Percentiles rank a stretch among this genome's conserved stretches.
Conservation (phyloP, 2,797 vertebrate species). For the Gobionotothen gibberifrons region DNA sequence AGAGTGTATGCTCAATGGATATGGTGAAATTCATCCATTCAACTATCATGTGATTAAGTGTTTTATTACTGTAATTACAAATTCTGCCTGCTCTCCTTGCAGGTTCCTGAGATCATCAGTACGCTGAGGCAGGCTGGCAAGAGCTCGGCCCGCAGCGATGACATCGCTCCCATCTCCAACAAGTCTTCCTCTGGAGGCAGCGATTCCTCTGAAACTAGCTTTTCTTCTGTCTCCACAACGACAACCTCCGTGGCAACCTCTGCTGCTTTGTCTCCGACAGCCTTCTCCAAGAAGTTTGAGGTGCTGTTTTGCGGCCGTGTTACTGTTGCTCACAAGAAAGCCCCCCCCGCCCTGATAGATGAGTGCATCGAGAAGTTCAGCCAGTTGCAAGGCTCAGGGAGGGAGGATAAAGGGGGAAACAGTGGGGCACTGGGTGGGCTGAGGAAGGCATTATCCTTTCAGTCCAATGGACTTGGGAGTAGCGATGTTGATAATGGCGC, state of each 20-base stretch:
- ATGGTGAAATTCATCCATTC: not conserved
- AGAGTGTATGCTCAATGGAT: not conserved
- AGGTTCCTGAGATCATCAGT: slow-evolving; percentile 99
- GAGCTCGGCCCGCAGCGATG: slow-evolving; percentile 91
- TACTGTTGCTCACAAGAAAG: slow-evolving; percentile 94
- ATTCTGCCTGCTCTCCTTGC: slow-evolving; percentile 18
- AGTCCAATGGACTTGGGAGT: slow-evolving; percentile 69
- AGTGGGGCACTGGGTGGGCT: slow-evolving; percentile 64
- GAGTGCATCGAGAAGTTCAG: slow-evolving; percentile 98
- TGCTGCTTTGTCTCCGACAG: slow-evolving; percentile 82
- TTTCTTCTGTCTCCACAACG: slow-evolving; percentile 74
- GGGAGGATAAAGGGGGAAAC: slow-evolving; percentile 42
- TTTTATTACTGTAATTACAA: not conserved
- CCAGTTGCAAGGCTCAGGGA: slow-evolving; percentile 72
- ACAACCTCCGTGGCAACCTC: slow-evolving; percentile 77
- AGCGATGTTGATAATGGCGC: slow-evolving; percentile 51
- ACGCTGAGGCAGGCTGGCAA: slow-evolving; percentile 95
- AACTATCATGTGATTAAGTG: not conserved
- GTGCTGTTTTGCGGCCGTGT: slow-evolving; percentile 95
- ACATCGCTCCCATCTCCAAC: slow-evolving; percentile 78
- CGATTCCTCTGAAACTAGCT: slow-evolving; percentile 54
- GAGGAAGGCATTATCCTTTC: slow-evolving; percentile 83
- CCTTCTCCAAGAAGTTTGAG: slow-evolving; percentile 96
- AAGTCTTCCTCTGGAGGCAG: slow-evolving; percentile 70
- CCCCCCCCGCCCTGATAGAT: slow-evolving; percentile 94